phyloP scores from a whole-genome alignment of 1,140 invertebrate species.

The Campoletis sonorensis region DNA sequence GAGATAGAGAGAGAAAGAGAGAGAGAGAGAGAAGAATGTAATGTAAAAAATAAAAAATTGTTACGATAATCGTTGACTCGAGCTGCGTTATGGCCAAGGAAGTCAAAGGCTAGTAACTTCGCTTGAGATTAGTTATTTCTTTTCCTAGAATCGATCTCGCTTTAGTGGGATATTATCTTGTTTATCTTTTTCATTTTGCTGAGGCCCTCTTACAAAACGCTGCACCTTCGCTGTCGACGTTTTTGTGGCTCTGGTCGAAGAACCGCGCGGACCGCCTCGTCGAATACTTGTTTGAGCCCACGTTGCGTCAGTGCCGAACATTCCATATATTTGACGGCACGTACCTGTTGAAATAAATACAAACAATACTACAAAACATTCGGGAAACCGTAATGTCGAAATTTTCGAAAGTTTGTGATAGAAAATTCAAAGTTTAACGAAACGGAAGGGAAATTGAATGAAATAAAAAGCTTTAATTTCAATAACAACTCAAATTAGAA shows the following conservation, averaged over 20 bases:
- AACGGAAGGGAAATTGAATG: too few relatives aligned
- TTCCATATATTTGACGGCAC: constrained; percentile 99
- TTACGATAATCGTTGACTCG: constrained; percentile 39
- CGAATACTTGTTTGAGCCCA: constrained; percentile 98
- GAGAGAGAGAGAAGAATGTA: constrained; percentile 6
- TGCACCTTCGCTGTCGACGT: constrained; percentile 93
- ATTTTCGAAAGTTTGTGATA: background rate
- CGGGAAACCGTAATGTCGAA: too few relatives aligned
- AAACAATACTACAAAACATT: background rate
- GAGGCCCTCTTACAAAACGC: constrained; percentile 83
- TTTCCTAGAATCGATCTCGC: constrained; percentile 41
- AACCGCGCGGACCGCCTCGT: constrained; percentile 96
- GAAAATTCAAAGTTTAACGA: background rate
- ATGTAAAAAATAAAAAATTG: constrained; percentile 19
- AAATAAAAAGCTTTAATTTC: too few relatives aligned
- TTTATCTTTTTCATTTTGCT: constrained; percentile 48
- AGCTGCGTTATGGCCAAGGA: constrained; percentile 7
- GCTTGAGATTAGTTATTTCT: constrained; percentile 28
- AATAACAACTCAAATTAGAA: too few relatives aligned
- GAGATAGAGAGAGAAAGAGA: background rate
- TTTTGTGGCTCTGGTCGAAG: constrained; percentile 95
- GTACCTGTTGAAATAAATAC: constrained; percentile 78
- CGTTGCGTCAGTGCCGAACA: constrained; percentile 99
- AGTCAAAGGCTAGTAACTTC: constrained; percentile 18
- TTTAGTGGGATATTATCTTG: constrained; percentile 23